These are phyloP conservation scores for Macropodus opercularis DNA, from an alignment of 2,797 vertebrate species.

Conservation along the genomic window DNA sequence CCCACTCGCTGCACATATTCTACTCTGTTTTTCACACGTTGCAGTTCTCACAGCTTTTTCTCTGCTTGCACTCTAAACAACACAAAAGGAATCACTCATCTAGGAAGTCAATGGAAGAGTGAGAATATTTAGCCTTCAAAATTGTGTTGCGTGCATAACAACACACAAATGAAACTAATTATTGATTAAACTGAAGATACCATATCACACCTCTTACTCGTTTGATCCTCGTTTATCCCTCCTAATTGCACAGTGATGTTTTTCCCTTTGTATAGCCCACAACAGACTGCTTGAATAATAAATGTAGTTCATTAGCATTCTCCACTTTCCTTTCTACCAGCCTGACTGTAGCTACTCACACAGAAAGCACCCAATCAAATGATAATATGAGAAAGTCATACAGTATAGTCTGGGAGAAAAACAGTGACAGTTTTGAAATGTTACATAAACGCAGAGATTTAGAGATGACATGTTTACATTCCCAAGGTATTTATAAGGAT, in stretches of 20 bases:
- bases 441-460: background rate
- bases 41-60: slow-evolving; percentile 2
- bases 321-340: slow-evolving; percentile 12
- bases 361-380: slow-evolving; percentile 37
- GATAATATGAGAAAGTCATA: slow-evolving; percentile 9
- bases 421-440: slow-evolving; percentile 4
- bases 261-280: slow-evolving; percentile 23
- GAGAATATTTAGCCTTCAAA: background rate
- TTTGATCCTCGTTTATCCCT: slow-evolving; percentile 41
- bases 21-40: background rate
- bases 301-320: slow-evolving; percentile 39
- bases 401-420: background rate
- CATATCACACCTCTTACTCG: slow-evolving; percentile 31
- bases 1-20: slow-evolving; percentile 11
- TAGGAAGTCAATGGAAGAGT: background rate
- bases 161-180: slow-evolving; percentile 42
- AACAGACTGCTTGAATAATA: slow-evolving; percentile 29
- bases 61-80: slow-evolving; percentile 7
- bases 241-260: slow-evolving; percentile 28
- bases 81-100: background rate
- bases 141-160: slow-evolving; percentile 6
- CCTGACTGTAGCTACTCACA: slow-evolving; percentile 8
- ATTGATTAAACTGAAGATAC: slow-evolving; percentile 44
- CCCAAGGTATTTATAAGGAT: slow-evolving; percentile 4
- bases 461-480: slow-evolving; percentile 11